Conservation (phyloP, 2,797 vertebrate genomes). For the Etheostoma perlongum region DNA sequence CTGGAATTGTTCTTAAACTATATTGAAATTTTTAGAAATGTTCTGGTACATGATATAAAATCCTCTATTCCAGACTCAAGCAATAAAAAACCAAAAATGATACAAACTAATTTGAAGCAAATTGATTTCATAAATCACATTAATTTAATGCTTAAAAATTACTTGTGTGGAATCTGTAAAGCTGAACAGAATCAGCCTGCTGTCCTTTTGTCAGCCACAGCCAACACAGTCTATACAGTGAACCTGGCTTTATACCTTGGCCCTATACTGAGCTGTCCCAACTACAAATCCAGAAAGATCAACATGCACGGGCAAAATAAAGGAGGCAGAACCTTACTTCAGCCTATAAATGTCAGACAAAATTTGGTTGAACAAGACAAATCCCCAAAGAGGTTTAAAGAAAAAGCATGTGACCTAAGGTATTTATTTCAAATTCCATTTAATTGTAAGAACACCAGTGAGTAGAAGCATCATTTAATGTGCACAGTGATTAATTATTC, state of each 20-base stretch:
- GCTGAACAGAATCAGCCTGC: too few relatives aligned
- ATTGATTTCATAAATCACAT: too few relatives aligned
- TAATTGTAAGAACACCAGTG: conserved; percentile 43
- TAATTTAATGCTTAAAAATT: too few relatives aligned
- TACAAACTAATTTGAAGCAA: too few relatives aligned
- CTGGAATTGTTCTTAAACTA: too few relatives aligned
- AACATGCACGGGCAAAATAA: conserved; percentile 13
- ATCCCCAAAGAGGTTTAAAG: conserved; percentile 37
- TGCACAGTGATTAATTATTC: conserved; percentile 65
- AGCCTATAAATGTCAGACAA: conserved; percentile 30
- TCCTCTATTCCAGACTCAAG: too few relatives aligned
- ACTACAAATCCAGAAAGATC: conserved; percentile 14
- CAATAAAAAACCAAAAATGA: too few relatives aligned
- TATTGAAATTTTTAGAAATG: too few relatives aligned
- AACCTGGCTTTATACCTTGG: neutral
- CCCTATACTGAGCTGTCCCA: conserved; percentile 29
- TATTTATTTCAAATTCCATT: conserved; percentile 43
- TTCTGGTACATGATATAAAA: too few relatives aligned
- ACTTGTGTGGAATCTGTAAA: too few relatives aligned
- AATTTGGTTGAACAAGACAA: conserved; percentile 31
- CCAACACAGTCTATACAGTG: neutral
- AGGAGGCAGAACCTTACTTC: conserved; percentile 12
- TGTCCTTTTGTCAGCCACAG: neutral
- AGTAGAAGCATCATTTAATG: conserved; percentile 42
- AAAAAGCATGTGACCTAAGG: conserved; percentile 33